These are phyloP conservation scores for Tetraodon nigroviridis DNA, from an alignment of 2,113 vertebrate species.

Conservation along the genomic window DNA sequence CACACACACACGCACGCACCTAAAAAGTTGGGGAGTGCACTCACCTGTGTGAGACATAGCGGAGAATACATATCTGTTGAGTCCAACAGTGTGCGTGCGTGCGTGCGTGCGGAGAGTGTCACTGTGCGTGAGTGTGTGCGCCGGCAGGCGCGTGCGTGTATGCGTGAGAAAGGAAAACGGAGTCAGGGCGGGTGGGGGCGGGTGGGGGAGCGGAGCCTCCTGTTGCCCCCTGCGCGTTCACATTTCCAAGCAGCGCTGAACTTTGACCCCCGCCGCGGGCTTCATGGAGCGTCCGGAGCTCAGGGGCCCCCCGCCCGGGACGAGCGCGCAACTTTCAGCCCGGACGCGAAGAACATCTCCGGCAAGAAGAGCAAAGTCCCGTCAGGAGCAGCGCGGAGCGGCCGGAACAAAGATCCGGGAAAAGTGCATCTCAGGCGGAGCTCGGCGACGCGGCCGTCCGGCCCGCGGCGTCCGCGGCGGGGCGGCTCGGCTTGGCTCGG, in stretches of 20 bases:
- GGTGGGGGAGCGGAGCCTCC: slow-evolving; percentile 67
- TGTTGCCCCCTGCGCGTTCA: slow-evolving; percentile 85
- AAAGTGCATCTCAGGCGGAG: slow-evolving; percentile 46
- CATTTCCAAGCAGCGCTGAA: slow-evolving; percentile 92
- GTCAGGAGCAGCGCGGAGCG: slow-evolving; percentile 16
- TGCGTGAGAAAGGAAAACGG: slow-evolving; percentile 42
- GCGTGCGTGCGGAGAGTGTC: slow-evolving; percentile 18
- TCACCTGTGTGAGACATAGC: slow-evolving; percentile 96
- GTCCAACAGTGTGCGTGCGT: slow-evolving; percentile 62
- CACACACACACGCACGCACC: neutral
- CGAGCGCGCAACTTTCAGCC: slow-evolving; percentile 59
- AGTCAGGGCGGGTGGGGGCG: slow-evolving; percentile 21
- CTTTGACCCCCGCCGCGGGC: slow-evolving; percentile 93
- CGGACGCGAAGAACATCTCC: slow-evolving; percentile 54
- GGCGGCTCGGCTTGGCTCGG: slow-evolving; percentile 36
- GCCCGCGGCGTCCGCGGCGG: slow-evolving; percentile 37
- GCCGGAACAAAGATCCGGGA: slow-evolving; percentile 32
- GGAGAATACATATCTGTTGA: slow-evolving; percentile 94
- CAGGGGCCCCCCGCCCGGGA: slow-evolving; percentile 73
- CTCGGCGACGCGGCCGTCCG: slow-evolving; percentile 41
- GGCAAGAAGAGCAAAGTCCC: slow-evolving; percentile 51
- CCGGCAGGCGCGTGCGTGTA: slow-evolving; percentile 34
- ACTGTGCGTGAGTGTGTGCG: slow-evolving; percentile 47
- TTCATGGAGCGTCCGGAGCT: slow-evolving; percentile 78
- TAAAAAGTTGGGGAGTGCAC: slow-evolving; percentile 52